Evolutionary conservation across 2,113 vertebrate species (phyloP).

Genomic region (Mobula hypostoma): DNA sequence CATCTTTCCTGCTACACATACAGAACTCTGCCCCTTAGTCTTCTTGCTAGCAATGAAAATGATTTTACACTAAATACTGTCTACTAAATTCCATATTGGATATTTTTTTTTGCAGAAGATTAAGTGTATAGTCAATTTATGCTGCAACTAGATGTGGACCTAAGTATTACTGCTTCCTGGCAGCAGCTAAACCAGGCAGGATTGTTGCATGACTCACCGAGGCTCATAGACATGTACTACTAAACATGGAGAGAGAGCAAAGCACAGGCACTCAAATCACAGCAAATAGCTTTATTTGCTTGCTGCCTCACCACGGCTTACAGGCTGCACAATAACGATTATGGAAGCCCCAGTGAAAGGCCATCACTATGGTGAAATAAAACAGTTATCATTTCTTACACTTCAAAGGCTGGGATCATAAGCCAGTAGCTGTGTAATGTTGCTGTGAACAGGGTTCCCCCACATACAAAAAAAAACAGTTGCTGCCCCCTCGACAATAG

Average conservation of each 20-base stretch:
- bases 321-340: slow-evolving; percentile 57
- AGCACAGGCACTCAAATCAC: slow-evolving; percentile 15
- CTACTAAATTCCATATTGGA: slow-evolving; percentile 41
- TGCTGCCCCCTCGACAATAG: slow-evolving; percentile 70
- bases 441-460: slow-evolving; percentile 66
- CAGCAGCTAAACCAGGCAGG: slow-evolving; percentile 60
- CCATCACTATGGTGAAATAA: slow-evolving; percentile 59
- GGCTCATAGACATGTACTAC: slow-evolving; percentile 42
- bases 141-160: slow-evolving; percentile 47
- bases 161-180: slow-evolving; percentile 52
- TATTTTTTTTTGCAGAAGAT: background rate
- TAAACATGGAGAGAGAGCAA: slow-evolving; percentile 41
- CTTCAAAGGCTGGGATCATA: slow-evolving; percentile 64
- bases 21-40: background rate
- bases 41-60: slow-evolving; percentile 37
- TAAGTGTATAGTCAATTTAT: slow-evolving; percentile 37
- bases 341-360: slow-evolving; percentile 53
- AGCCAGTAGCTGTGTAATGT: slow-evolving; percentile 58
- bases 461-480: slow-evolving; percentile 56
- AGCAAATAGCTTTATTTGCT: slow-evolving; percentile 56
- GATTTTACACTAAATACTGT: slow-evolving; percentile 44
- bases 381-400: slow-evolving; percentile 73
- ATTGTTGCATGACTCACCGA: slow-evolving; percentile 58
- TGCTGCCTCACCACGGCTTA: slow-evolving; percentile 56
- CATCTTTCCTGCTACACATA: background rate